These are phyloP conservation scores for Oxytorus armatus DNA, from an alignment of 2,888 invertebrate genomes.

Conservation along the genomic window DNA sequence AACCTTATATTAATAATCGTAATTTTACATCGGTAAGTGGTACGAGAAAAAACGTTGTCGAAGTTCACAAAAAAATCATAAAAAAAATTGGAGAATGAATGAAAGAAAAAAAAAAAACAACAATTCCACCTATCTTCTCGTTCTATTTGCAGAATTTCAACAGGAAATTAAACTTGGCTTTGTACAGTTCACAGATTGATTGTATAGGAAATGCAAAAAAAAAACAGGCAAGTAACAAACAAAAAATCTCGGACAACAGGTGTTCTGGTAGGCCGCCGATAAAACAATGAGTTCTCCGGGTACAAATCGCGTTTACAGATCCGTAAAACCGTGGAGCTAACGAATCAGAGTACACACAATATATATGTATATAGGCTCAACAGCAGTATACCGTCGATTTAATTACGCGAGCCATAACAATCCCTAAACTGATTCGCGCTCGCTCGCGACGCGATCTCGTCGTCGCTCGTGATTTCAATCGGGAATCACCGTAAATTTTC, in stretches of 20 bases:
- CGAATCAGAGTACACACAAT: slow-evolving; percentile 46
- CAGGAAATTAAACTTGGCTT: slow-evolving; percentile 1
- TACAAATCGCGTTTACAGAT: slow-evolving; percentile 34
- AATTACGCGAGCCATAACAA: slow-evolving; percentile 66
- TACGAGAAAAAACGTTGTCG: too few relatives aligned
- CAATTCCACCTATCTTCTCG: too few relatives aligned
- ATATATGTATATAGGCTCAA: slow-evolving; percentile 7
- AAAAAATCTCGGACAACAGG: slow-evolving; percentile 59
- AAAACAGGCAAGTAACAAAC: background rate
- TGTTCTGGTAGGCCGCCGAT: slow-evolving; percentile 60
- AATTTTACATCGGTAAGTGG: too few relatives aligned
- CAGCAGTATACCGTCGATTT: slow-evolving; percentile 53
- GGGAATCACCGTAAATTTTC: slow-evolving; percentile 52
- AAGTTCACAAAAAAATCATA: too few relatives aligned
- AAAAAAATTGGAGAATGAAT: too few relatives aligned
- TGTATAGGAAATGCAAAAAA: background rate
- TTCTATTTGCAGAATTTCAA: slow-evolving; percentile 18
- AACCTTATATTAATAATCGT: too few relatives aligned
- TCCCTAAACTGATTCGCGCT: slow-evolving; percentile 65
- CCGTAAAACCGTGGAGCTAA: slow-evolving; percentile 54
- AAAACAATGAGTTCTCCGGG: slow-evolving; percentile 23
- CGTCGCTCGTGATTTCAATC: slow-evolving; percentile 64
- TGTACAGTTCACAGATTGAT: background rate
- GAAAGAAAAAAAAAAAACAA: too few relatives aligned
- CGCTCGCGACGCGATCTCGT: slow-evolving; percentile 36